Conservation (phyloP, 2,113 vertebrate genomes). For the Phalacrocorax brasilianus region DNA sequence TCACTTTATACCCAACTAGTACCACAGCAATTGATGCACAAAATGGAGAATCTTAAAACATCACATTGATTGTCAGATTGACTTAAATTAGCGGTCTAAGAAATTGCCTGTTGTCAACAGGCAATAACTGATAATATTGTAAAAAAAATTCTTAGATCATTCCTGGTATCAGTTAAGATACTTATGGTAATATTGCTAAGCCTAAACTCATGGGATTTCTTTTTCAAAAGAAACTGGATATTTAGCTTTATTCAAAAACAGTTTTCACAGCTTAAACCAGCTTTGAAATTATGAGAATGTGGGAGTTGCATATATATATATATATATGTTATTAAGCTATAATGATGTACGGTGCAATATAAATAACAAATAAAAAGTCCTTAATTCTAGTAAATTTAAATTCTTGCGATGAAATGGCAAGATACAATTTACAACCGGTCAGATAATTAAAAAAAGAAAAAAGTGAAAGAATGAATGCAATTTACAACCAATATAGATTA, state of each 20-base stretch:
- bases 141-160: fast-evolving
- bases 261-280: neutral
- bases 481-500: neutral
- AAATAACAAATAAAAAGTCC: neutral
- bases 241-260: neutral
- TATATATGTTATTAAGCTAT: neutral
- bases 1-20: neutral
- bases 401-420: neutral
- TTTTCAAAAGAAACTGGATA: neutral
- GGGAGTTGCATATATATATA: neutral
- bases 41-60: neutral
- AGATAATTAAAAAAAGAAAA: neutral
- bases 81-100: neutral
- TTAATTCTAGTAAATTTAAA: neutral
- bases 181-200: neutral
- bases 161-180: neutral
- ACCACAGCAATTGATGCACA: neutral
- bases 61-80: neutral
- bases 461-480: neutral
- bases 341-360: neutral
- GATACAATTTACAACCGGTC: neutral
- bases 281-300: neutral
- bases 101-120: neutral
- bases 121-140: neutral
- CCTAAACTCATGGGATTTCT: neutral